Conservation (phyloP, 2,113 vertebrate genomes). For the Channa argus region DNA sequence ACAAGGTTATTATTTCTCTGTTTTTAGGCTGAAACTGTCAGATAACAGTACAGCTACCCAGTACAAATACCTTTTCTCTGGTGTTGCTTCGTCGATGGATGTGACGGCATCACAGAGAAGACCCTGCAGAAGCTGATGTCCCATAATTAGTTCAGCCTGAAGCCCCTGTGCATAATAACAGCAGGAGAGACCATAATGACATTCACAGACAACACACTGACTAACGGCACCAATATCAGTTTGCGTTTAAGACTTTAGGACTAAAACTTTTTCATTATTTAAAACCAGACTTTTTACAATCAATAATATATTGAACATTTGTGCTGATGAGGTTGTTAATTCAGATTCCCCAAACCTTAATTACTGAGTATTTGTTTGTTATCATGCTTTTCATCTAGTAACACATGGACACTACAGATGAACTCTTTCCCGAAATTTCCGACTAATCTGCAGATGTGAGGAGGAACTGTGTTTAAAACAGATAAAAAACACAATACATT, state of each 20-base stretch:
- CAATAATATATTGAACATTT: neutral
- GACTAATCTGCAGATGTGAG: neutral
- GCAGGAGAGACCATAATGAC: neutral
- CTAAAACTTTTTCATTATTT: too few species aligned
- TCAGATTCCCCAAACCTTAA: neutral
- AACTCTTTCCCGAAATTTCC: neutral
- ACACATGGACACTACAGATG: neutral
- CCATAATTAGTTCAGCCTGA: conserved; percentile 85
- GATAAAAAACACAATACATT: too few species aligned
- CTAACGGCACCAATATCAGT: too few species aligned
- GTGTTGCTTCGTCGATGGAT: conserved; percentile 78
- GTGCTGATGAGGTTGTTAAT: neutral
- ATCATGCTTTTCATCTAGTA: neutral
- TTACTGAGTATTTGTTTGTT: neutral
- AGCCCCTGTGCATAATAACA: conserved; percentile 81
- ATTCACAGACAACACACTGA: neutral
- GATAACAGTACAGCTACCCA: too few species aligned
- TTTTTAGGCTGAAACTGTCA: too few species aligned
- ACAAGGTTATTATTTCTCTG: too few species aligned
- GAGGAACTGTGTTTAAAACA: neutral
- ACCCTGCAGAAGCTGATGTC: conserved; percentile 86
- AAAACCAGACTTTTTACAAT: too few species aligned
- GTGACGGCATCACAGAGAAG: conserved; percentile 83
- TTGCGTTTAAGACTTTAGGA: too few species aligned
- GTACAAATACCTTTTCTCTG: conserved; percentile 68